Evolutionary conservation across 2,797 vertebrate species (phyloP), one percentile per base, ranked within the genome.

Genomic region (Lindbergichthys nudifrons): DNA sequence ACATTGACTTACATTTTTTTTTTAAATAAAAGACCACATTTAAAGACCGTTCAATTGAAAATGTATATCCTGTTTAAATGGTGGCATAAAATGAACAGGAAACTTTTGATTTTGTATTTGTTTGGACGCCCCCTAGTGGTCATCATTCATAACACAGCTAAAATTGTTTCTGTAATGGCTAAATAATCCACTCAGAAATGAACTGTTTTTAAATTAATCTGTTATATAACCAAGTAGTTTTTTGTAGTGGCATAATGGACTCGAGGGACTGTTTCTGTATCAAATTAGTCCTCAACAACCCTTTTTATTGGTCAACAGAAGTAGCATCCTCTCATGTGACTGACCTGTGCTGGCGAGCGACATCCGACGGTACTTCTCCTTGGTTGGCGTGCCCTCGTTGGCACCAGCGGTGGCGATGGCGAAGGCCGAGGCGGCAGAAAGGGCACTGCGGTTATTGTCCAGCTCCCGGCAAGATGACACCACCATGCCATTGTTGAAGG

Each of bases 341-440:
- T 69, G 64, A 98, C 98, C 97, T 93, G 97, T 92, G 10, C 95
- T 96, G 77, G 97, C 97, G 0, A 99, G 89, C 14, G 98, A 99
- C 97, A 98, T 97, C 48, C 98, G 95, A 7, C 97, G 94, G 90
- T 97, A 97, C 78, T 97, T 98, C 92, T 99, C 97, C 92, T 99
- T 98, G 93, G 96, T 96, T 0, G 97, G 96, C 3, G 97, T 96
- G n/a, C 97, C 96, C 84, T 99, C 97, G 1, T 98, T 99, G 92
- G 97, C 98, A 0, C 97, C 98, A 0, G 97, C 97, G 0, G 98
- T 99, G 45, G 98, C 98, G 2, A 99, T 99, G 66, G 98, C 98
- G 3, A 99, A 99, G 58, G 98, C 98, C 0, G 97, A 99, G 58
- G 97, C 95, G 0, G 98, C 97, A 0, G 97, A 98, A 10, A 99